Evolutionary conservation across 2,113 vertebrate genomes (phyloP).

Genomic region (Puma concolor): DNA sequence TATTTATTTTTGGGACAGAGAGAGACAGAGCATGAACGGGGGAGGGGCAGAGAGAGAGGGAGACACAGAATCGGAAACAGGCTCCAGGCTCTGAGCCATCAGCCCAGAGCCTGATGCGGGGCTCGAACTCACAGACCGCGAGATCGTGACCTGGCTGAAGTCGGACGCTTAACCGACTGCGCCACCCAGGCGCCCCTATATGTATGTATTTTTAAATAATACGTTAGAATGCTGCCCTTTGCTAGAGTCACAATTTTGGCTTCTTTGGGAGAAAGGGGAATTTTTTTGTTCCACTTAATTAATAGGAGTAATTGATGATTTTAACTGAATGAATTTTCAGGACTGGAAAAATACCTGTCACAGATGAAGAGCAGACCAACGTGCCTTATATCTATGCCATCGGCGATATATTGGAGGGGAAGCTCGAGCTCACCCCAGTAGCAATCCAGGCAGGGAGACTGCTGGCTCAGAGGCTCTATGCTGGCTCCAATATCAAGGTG

Average conservation of each 20-base stretch:
- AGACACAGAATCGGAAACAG: too few species aligned
- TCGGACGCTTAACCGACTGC: too few species aligned
- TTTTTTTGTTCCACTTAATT: neutral
- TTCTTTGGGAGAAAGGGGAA: neutral
- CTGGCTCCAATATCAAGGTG: conserved; percentile 84
- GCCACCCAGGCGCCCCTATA: too few species aligned
- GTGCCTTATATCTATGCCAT: conserved; percentile 90
- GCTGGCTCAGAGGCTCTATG: conserved; percentile 88
- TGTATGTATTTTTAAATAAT: neutral
- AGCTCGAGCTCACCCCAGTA: conserved; percentile 89
- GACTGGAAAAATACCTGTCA: conserved; percentile 90
- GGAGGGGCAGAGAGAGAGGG: too few species aligned
- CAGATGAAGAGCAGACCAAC: conserved; percentile 88
- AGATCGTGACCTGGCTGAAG: too few species aligned
- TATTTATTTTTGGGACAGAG: too few species aligned
- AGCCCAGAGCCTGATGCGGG: too few species aligned
- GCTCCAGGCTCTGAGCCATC: too few species aligned
- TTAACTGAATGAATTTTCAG: conserved; percentile 78
- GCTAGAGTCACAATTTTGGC: neutral
- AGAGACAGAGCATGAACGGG: too few species aligned
- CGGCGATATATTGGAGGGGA: conserved; percentile 89
- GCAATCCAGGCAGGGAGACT: conserved; percentile 90
- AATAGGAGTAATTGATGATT: neutral
- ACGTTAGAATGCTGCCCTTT: neutral
- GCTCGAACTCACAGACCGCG: too few species aligned